These are phyloP conservation scores for Danaus chrysippus DNA, from an alignment of 2,888 invertebrate species.

Conservation along the genomic window DNA sequence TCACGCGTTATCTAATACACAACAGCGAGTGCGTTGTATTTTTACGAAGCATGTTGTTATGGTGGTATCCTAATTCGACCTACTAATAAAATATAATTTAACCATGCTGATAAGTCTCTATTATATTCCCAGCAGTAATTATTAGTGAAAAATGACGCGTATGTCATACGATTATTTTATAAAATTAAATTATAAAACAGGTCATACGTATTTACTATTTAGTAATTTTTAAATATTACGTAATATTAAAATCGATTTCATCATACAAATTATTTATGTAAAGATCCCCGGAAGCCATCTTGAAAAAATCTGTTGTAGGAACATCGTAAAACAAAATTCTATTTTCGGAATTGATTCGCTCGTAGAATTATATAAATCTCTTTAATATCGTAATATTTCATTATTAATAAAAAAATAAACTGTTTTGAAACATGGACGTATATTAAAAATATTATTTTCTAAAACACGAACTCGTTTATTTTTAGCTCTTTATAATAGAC, in stretches of 20 bases:
- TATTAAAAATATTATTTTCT: too few species aligned
- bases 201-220: not conserved
- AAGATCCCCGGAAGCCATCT: not conserved
- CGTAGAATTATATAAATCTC: too few species aligned
- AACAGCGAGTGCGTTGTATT: conserved; percentile 36
- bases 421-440: too few species aligned
- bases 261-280: not conserved
- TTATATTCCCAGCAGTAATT: not conserved
- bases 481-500: too few species aligned
- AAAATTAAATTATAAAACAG: not conserved
- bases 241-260: not conserved
- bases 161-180: not conserved
- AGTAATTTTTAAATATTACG: not conserved
- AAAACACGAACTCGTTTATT: too few species aligned
- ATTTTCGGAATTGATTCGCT: too few species aligned
- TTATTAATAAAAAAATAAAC: too few species aligned
- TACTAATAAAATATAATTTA: conserved; percentile 16
- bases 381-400: too few species aligned
- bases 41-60: conserved; percentile 32
- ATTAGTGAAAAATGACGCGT: too few species aligned
- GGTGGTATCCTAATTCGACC: conserved; percentile 27
- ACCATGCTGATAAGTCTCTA: conserved; percentile 12
- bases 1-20: conserved; percentile 24
- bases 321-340: not conserved
- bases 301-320: not conserved